Conservation (phyloP, 1,140 invertebrate species). For the Orius laevigatus region DNA sequence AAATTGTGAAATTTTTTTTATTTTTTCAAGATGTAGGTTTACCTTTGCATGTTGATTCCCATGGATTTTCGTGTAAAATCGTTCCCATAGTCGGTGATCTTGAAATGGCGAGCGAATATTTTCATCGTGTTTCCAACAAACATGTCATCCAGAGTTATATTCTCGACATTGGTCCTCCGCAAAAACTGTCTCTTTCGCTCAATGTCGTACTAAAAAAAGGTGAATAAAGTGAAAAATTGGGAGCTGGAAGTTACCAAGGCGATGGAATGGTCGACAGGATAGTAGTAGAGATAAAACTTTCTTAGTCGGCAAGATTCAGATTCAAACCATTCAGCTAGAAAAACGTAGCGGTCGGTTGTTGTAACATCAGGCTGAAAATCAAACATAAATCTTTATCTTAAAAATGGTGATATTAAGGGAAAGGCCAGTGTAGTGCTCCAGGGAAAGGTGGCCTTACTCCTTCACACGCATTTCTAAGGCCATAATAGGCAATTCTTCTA, state of each 20-base stretch:
- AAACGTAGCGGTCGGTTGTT: constrained; percentile 28
- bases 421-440: too few relatives aligned
- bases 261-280: constrained; percentile 50
- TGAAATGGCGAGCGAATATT: constrained; percentile 59
- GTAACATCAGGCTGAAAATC: too few relatives aligned
- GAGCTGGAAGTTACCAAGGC: constrained; percentile 51
- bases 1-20: neutral
- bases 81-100: constrained; percentile 63
- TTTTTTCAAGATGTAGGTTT: neutral
- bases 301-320: constrained; percentile 48
- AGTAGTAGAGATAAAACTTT: constrained; percentile 58
- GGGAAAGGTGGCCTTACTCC: too few relatives aligned
- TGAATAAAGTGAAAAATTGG: constrained; percentile 10
- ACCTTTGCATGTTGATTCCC: constrained; percentile 38
- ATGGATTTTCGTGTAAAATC: constrained; percentile 40
- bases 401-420: too few relatives aligned
- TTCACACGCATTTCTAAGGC: too few relatives aligned
- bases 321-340: constrained; percentile 72
- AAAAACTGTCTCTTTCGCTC: constrained; percentile 58
- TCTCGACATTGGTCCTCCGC: constrained; percentile 50
- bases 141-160: constrained; percentile 47
- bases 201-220: constrained; percentile 50
- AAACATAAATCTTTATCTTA: too few relatives aligned
- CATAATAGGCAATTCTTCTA: too few relatives aligned
- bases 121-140: constrained; percentile 59